Percentiles rank a stretch among this genome's conserved stretches.
phyloP scores from a whole-genome alignment of 2,797 vertebrate genomes.

The Fundulus diaphanus region DNA sequence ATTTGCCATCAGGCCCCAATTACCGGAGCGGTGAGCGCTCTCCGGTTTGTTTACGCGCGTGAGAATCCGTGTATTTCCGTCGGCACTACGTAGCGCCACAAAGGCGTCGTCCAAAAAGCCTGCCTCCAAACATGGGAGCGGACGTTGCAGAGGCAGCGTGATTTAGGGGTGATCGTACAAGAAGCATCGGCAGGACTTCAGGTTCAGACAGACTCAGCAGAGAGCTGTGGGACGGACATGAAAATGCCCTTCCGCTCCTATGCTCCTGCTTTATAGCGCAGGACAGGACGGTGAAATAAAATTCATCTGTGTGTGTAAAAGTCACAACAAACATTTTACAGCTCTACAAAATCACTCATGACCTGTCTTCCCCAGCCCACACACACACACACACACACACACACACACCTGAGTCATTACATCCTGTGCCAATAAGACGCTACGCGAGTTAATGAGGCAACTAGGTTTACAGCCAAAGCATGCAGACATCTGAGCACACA shows the following conservation, averaged over 20 bases:
- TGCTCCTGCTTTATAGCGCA: slow-evolving; percentile 42
- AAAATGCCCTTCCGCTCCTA: slow-evolving; percentile 22
- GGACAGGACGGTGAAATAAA: slow-evolving; percentile 49
- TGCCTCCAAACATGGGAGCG: not conserved
- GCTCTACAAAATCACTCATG: slow-evolving; percentile 34
- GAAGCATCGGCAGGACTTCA: not conserved
- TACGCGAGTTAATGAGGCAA: slow-evolving; percentile 61
- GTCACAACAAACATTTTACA: slow-evolving; percentile 56
- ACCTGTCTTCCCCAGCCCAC: slow-evolving; percentile 20
- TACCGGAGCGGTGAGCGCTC: not conserved
- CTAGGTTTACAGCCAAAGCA: slow-evolving; percentile 51
- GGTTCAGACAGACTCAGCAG: slow-evolving; percentile 8
- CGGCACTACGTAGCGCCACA: not conserved
- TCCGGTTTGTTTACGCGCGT: not conserved
- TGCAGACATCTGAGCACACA: slow-evolving; percentile 35
- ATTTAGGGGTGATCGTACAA: not conserved
- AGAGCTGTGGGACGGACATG: slow-evolving; percentile 14
- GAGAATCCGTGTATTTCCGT: not conserved
- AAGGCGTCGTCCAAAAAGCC: not conserved
- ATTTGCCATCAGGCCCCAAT: not conserved
- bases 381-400: slow-evolving; percentile 29
- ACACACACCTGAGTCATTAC: slow-evolving; percentile 51
- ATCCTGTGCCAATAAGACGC: slow-evolving; percentile 34
- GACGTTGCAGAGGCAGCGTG: not conserved
- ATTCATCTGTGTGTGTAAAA: slow-evolving; percentile 58